phyloP scores from a whole-genome alignment of 92 coral and sea anemone species.

The Porites divaricata region DNA sequence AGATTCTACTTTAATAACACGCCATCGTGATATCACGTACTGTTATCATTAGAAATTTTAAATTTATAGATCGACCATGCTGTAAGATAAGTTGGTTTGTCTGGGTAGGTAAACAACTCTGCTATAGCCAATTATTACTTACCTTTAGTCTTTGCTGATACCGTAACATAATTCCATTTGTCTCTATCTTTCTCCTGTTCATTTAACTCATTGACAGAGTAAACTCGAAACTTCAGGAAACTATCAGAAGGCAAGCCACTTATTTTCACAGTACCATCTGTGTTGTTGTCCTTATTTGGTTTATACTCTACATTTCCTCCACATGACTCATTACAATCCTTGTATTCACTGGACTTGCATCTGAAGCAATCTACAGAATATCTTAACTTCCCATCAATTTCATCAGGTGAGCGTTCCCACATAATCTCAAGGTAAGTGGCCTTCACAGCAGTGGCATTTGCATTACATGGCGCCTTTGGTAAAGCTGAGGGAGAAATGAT shows the following conservation, averaged over 20 bases:
- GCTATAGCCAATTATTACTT: no score
- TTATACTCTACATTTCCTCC: slow-evolving; percentile 25
- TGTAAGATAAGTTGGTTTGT: no score
- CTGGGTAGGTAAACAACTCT: no score
- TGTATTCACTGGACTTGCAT: slow-evolving; percentile 52
- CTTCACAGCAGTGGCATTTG: not conserved
- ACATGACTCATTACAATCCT: slow-evolving; percentile 59
- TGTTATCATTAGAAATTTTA: no score
- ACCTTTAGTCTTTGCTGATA: slow-evolving; percentile 49
- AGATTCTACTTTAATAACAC: no score
- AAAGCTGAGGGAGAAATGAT: not conserved
- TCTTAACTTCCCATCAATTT: not conserved
- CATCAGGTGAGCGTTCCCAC: not conserved
- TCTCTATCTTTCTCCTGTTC: slow-evolving; percentile 10
- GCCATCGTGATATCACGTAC: no score
- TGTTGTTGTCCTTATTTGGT: slow-evolving; percentile 51
- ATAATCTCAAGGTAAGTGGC: not conserved
- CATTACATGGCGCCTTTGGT: not conserved
- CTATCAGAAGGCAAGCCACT: slow-evolving; percentile 54
- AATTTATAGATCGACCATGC: no score
- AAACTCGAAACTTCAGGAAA: slow-evolving; percentile 64
- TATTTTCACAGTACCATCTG: slow-evolving; percentile 55
- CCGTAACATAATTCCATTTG: slow-evolving; percentile 57
- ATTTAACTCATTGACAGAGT: slow-evolving; percentile 62
- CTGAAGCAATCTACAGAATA: slow-evolving; percentile 67